These are phyloP conservation scores for Leptestheria dahalacensis DNA, from an alignment of 1,140 invertebrate species.

Conservation along the genomic window DNA sequence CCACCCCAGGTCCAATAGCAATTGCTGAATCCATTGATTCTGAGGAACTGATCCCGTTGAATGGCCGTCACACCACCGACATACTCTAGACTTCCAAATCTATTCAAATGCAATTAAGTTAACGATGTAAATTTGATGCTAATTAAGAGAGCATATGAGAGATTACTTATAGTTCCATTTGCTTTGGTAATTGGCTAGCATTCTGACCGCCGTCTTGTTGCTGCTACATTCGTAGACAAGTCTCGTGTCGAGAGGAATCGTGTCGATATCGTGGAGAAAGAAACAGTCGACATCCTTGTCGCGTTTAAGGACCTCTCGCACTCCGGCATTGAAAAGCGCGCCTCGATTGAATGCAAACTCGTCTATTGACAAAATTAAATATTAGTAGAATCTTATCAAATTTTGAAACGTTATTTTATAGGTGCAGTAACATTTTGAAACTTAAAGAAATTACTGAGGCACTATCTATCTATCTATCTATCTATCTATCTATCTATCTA, in stretches of 20 bases:
- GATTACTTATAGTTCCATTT: conserved; percentile 4
- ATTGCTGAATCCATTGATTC: conserved; percentile 32
- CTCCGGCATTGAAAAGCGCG: conserved; percentile 87
- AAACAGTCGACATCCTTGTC: conserved; percentile 66
- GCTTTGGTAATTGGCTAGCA: neutral
- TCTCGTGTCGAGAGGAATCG: conserved; percentile 74
- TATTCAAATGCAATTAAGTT: too few relatives aligned
- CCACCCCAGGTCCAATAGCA: conserved; percentile 32
- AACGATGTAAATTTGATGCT: too few relatives aligned
- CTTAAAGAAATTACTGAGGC: too few relatives aligned
- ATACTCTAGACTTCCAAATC: neutral
- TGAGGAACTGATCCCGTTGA: conserved; percentile 24
- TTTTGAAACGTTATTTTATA: too few relatives aligned
- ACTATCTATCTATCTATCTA: too few relatives aligned
- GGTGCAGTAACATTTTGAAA: too few relatives aligned
- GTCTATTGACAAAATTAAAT: conserved; percentile 24
- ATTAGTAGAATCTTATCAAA: neutral
- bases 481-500: too few relatives aligned
- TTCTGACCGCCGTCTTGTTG: neutral
- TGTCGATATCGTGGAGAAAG: conserved; percentile 90
- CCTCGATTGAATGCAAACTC: conserved; percentile 69
- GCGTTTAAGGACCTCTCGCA: conserved; percentile 61
- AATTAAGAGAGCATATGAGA: too few relatives aligned
- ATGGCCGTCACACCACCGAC: conserved; percentile 24
- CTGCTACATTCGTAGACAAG: conserved; percentile 17